Conservation (phyloP, 30 jellyfish, hydroid and myxozoan species). For the Pelagia noctiluca region DNA sequence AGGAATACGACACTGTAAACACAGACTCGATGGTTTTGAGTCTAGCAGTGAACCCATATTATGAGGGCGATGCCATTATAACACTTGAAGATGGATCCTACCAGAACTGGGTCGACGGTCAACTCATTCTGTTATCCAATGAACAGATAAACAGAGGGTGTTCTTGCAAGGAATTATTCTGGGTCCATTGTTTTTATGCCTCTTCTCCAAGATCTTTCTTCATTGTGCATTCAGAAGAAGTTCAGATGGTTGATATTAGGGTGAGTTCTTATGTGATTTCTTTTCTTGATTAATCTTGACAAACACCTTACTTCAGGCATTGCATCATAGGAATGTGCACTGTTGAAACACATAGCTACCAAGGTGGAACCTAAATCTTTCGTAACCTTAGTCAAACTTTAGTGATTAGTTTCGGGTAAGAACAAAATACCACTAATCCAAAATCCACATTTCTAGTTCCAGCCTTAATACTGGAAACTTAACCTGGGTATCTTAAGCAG, state of each 20-base stretch:
- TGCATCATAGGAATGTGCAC: no score
- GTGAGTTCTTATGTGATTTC: constrained; percentile 21
- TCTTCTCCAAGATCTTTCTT: constrained; percentile 47
- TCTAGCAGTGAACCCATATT: constrained; percentile 57
- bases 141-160: constrained; percentile 5
- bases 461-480: no score
- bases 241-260: constrained; percentile 48
- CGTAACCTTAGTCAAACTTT: no score
- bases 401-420: no score
- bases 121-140: not conserved
- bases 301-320: no score
- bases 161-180: constrained; percentile 25
- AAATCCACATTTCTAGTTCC: no score
- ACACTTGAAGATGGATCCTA: constrained; percentile 44
- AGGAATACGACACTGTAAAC: not conserved
- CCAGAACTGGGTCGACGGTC: constrained; percentile 54
- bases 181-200: constrained; percentile 55
- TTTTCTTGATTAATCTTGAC: no score
- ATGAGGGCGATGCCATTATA: constrained; percentile 41
- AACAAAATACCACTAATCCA: no score
- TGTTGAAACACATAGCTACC: no score
- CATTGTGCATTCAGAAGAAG: constrained; percentile 44
- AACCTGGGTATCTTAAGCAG: no score
- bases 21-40: constrained; percentile 29
- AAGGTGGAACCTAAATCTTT: no score